These are phyloP conservation scores for Drosophila guanche DNA, from an alignment of 1,140 invertebrate species.

Conservation along the genomic window DNA sequence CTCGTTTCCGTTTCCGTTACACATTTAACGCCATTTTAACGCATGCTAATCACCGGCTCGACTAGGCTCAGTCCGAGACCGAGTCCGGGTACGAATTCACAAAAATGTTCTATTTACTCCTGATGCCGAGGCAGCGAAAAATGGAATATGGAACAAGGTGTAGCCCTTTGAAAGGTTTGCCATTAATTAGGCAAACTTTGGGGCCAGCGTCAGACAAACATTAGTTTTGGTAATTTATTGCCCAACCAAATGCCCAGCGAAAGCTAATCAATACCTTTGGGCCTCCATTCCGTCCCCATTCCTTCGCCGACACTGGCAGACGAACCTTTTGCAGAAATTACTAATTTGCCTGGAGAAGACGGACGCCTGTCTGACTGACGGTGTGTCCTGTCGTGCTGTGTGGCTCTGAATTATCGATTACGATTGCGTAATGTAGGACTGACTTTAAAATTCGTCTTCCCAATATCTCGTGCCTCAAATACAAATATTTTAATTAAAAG, in stretches of 20 bases:
- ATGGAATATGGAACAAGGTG: slow-evolving; percentile 62
- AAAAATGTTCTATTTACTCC: slow-evolving; percentile 62
- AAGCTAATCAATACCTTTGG: slow-evolving; percentile 67
- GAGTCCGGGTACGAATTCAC: slow-evolving; percentile 9
- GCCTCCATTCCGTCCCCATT: neutral
- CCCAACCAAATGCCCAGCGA: slow-evolving; percentile 17
- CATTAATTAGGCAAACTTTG: slow-evolving; percentile 73
- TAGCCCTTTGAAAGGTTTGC: slow-evolving; percentile 78
- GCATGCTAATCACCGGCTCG: slow-evolving; percentile 71
- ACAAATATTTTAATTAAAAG: slow-evolving; percentile 18
- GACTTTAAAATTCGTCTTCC: neutral
- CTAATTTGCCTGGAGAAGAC: slow-evolving; percentile 43
- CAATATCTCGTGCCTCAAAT: too few relatives aligned
- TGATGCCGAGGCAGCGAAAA: slow-evolving; percentile 8
- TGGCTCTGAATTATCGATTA: slow-evolving; percentile 48
- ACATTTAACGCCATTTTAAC: slow-evolving; percentile 80
- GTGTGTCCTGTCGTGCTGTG: slow-evolving; percentile 3
- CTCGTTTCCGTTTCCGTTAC: slow-evolving; percentile 59
- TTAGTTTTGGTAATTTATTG: slow-evolving; percentile 77
- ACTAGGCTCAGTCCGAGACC: neutral
- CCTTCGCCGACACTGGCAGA: slow-evolving; percentile 13
- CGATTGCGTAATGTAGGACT: slow-evolving; percentile 24
- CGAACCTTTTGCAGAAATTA: slow-evolving; percentile 40
- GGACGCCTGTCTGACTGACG: slow-evolving; percentile 9
- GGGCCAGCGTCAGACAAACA: slow-evolving; percentile 66